Base-by-base conservation (phyloP, 2,113 vertebrate genomes). In the Poeciliopsis retropinna region DNA sequence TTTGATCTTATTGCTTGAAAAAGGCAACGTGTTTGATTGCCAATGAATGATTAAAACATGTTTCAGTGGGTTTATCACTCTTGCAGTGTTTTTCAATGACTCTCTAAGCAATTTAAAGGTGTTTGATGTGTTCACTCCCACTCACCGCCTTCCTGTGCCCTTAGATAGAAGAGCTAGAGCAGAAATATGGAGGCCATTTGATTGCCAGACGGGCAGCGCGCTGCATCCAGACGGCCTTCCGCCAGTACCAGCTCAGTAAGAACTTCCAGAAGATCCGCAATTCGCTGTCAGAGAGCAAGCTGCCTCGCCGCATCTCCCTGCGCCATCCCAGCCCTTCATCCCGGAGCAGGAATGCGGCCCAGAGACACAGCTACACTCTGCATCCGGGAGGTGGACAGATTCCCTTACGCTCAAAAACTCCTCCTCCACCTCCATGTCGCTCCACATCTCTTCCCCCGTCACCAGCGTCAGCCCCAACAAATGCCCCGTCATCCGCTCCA, bases 201-300 rank as follows among this genome's bases (percentile, higher is more conserved):
- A 97, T 98, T 60, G 96, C 98, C 22, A 95, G 98, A 65, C 92
- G 97, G 13, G 98, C 98, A 17, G 98, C 98, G 31, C 97, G 97
- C 84, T 98, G 98, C 72, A 99, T 99, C 88, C 98, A 99, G 92
- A 99, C 96, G 0, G 98, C 97, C 0, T 99, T 99, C 94, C 95
- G 98, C 75, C 98, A 99, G 92, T 99, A 99, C 88, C 98, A 99
- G 93, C 97, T 99, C 86, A 99, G 97, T 94, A 98, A 98, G 93
- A 99, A 99, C 95, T 99, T 99, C 62, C 97, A 99, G 89, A 99
- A 99, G 93, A 99, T 99, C 84, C 96, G 98, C 31, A 98, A 98
- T 93, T 99, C 98, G 0, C 94, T 99, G 62, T 95, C 98, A 19
- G 98, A 99, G 90, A 99, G 98, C 85, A 96, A 97, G 82, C 91